Percentiles rank a stretch among this genome's conserved stretches.
phyloP scores from a whole-genome alignment of 2,113 vertebrate genomes.

The Cranoglanis bouderius region DNA sequence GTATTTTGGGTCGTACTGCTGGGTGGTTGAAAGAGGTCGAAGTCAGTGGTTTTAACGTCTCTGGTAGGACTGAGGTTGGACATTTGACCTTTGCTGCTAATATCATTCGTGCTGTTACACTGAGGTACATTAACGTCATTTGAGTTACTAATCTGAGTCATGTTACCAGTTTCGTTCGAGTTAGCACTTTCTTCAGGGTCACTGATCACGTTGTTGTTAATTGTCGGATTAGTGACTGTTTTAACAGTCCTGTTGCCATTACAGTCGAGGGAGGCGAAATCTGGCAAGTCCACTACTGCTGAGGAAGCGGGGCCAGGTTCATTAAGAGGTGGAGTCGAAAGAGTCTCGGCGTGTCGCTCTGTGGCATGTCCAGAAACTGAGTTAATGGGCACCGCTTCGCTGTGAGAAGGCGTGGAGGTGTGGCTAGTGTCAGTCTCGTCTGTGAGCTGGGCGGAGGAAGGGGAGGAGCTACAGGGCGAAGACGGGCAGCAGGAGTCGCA shows the following conservation, averaged over 20 bases:
- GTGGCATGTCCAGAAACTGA: constrained; percentile 35
- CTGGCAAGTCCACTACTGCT: constrained; percentile 18
- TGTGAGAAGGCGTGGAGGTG: constrained; percentile 68
- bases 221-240: background rate
- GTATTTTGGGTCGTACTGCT: constrained; percentile 43
- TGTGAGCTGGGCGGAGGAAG: constrained; percentile 79
- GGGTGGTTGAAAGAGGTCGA: constrained; percentile 56
- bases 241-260: constrained; percentile 47
- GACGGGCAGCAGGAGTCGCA: constrained; percentile 85
- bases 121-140: constrained; percentile 7
- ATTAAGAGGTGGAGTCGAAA: background rate
- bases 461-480: constrained; percentile 82
- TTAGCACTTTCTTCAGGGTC: constrained; percentile 25
- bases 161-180: background rate
- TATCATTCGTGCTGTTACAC: constrained; percentile 17
- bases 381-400: constrained; percentile 52
- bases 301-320: background rate
- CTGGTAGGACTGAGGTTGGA: constrained; percentile 33
- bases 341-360: constrained; percentile 48
- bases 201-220: constrained; percentile 28
- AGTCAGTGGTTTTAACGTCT: constrained; percentile 51
- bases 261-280: constrained; percentile 31
- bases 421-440: constrained; percentile 80
- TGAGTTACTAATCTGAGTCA: constrained; percentile 17
- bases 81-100: constrained; percentile 13